These are phyloP conservation scores for Hydrocynus forskahlii DNA, from an alignment of 2,797 vertebrate species.

Conservation along the genomic window DNA sequence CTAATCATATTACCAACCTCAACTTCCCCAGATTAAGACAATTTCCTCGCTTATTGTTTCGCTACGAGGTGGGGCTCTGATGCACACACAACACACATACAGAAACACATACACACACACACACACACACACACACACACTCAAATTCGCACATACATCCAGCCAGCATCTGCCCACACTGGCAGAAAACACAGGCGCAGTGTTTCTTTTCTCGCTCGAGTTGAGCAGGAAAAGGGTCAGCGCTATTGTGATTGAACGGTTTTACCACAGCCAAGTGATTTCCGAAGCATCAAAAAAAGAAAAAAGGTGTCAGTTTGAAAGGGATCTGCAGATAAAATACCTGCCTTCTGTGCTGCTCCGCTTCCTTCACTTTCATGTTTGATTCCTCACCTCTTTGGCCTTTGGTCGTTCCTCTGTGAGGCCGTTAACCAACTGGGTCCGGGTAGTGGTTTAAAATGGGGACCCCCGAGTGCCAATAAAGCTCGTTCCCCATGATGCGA, in stretches of 20 bases:
- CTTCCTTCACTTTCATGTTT: background rate
- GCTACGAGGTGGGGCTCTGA: slow-evolving; percentile 53
- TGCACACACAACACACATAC: slow-evolving; percentile 31
- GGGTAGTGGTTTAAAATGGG: background rate
- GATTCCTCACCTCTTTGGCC: background rate
- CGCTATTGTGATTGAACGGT: slow-evolving; percentile 40
- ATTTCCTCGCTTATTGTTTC: slow-evolving; percentile 77
- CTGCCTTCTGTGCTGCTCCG: too few relatives aligned
- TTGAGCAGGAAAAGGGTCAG: slow-evolving; percentile 55
- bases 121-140: slow-evolving; percentile 5
- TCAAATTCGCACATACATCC: background rate
- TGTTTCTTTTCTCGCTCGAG: slow-evolving; percentile 47
- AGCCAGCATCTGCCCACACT: slow-evolving; percentile 53
- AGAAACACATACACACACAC: slow-evolving; percentile 18
- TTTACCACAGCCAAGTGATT: slow-evolving; percentile 41
- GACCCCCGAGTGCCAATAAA: slow-evolving; percentile 23
- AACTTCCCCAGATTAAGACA: slow-evolving; percentile 76
- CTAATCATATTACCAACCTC: slow-evolving; percentile 78
- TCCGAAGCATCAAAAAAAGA: slow-evolving; percentile 21
- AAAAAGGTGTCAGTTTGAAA: slow-evolving; percentile 33
- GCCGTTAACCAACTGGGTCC: slow-evolving; percentile 1
- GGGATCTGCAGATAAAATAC: slow-evolving; percentile 23
- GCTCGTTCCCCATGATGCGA: slow-evolving; percentile 21
- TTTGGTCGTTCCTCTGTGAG: slow-evolving; percentile 15
- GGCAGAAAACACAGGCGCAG: slow-evolving; percentile 24